Evolutionary conservation across 2,113 vertebrate species (phyloP).

Genomic region (Nesospiza acunhae): DNA sequence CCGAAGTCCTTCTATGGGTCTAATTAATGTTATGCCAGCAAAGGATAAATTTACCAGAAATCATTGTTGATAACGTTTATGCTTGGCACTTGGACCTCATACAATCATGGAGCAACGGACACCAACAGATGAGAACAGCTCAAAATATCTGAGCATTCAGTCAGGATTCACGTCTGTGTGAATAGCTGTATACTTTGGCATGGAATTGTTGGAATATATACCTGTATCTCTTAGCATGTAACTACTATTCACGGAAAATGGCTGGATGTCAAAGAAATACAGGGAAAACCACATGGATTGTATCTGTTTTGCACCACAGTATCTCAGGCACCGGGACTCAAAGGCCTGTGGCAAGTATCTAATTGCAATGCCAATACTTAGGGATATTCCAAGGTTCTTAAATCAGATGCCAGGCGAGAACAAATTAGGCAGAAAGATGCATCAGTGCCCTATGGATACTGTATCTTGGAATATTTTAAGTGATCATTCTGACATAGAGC

Average conservation of each 20-base stretch:
- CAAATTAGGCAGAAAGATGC: neutral
- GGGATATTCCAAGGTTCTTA: neutral
- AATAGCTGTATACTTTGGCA: neutral
- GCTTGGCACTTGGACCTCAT: neutral
- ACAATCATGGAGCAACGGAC: neutral
- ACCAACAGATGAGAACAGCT: neutral
- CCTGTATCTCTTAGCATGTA: neutral
- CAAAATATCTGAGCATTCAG: neutral
- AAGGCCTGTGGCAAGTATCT: neutral
- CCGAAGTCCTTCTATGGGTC: neutral
- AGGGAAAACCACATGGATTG: neutral
- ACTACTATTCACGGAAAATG: neutral
- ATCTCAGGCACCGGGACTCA: neutral
- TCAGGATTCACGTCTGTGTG: neutral
- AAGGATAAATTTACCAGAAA: neutral
- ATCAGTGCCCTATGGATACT: neutral
- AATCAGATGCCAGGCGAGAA: neutral
- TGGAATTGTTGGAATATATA: neutral
- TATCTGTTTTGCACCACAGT: neutral
- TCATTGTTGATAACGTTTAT: neutral
- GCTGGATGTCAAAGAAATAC: neutral
- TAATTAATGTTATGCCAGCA: neutral
- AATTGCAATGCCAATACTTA: neutral
- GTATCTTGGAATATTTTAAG: neutral
- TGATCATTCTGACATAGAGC: neutral